Percentiles rank a stretch among this genome's conserved stretches.
These are phyloP conservation scores for Thalassoma bifasciatum DNA, from an alignment of 2,113 vertebrate genomes.

Conservation along the genomic window DNA sequence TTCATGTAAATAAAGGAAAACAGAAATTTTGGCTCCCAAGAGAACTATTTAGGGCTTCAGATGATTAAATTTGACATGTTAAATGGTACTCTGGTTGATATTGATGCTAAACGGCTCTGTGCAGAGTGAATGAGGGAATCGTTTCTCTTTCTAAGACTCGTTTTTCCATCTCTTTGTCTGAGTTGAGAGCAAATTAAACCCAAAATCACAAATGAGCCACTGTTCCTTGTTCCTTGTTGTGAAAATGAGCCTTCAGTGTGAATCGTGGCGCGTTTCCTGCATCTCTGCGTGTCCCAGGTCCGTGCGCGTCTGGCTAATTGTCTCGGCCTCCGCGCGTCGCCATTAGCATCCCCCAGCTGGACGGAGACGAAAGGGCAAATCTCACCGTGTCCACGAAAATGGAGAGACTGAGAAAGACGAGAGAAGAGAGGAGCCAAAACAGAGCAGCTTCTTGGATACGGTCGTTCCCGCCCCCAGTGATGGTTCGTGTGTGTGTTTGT, in stretches of 20 bases:
- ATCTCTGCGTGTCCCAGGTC: not conserved
- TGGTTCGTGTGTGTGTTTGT: conserved; percentile 18
- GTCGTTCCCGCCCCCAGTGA: not conserved
- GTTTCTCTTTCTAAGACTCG: too few species aligned
- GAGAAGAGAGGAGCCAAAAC: conserved; percentile 55
- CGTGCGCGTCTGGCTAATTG: conserved; percentile 35
- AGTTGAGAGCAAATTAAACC: conserved; percentile 9
- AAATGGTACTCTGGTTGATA: too few species aligned
- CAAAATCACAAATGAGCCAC: not conserved
- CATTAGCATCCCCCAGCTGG: conserved; percentile 55
- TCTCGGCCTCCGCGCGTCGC: conserved; percentile 1
- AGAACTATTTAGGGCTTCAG: too few species aligned
- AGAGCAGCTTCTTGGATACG: conserved; percentile 34
- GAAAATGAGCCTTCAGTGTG: not conserved
- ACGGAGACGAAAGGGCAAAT: conserved; percentile 51
- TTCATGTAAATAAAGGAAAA: too few species aligned
- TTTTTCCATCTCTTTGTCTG: not conserved
- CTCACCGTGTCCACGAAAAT: conserved; percentile 24
- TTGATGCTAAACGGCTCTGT: too few species aligned
- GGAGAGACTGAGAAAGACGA: conserved; percentile 28
- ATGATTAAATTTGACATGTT: too few species aligned
- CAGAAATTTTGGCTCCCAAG: too few species aligned
- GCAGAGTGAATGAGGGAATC: too few species aligned
- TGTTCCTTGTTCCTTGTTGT: conserved; percentile 22
- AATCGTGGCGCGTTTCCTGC: conserved; percentile 2